A percentile compares a stretch with the other conserved stretches of the same genome.
phyloP scores from a whole-genome alignment of 2,888 invertebrate genomes.

The Pardosa pseudoannulata region DNA sequence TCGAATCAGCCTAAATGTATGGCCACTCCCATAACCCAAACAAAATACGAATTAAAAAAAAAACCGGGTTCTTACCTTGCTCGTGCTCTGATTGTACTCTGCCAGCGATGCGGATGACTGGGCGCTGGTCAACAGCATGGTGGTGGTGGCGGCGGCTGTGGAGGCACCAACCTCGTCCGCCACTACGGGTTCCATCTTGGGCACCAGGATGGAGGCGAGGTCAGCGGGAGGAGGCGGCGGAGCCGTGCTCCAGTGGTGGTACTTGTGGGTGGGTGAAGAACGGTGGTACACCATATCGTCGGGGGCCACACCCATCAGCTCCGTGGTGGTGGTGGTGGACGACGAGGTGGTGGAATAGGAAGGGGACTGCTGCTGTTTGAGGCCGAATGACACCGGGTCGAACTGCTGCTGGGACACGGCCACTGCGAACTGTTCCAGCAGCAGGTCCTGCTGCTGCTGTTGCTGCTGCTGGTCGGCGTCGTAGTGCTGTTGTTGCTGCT shows the following conservation, averaged over 20 bases:
- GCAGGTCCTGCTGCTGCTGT: slow-evolving; percentile 61
- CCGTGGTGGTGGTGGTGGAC: slow-evolving; percentile 30
- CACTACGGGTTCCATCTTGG: slow-evolving; percentile 73
- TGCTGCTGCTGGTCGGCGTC: slow-evolving; percentile 25
- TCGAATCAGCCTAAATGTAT: too few species aligned
- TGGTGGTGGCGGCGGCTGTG: slow-evolving; percentile 72
- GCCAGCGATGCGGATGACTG: slow-evolving; percentile 81
- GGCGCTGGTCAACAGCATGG: slow-evolving; percentile 48
- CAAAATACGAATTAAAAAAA: too few species aligned
- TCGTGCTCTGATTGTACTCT: slow-evolving; percentile 95
- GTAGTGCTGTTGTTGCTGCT: slow-evolving; percentile 36
- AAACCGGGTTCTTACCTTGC: slow-evolving; percentile 84
- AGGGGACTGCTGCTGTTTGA: slow-evolving; percentile 53
- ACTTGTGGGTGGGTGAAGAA: slow-evolving; percentile 39
- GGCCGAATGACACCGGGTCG: slow-evolving; percentile 52
- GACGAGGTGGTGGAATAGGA: slow-evolving; percentile 32
- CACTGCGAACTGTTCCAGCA: slow-evolving; percentile 60
- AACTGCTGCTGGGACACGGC: slow-evolving; percentile 60
- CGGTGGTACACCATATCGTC: slow-evolving; percentile 58
- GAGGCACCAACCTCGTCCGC: slow-evolving; percentile 41
- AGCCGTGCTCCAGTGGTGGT: slow-evolving; percentile 46
- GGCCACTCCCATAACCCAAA: too few species aligned
- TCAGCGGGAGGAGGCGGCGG: slow-evolving; percentile 35
- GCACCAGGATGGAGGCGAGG: slow-evolving; percentile 59
- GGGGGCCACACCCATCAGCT: slow-evolving; percentile 41